Conservation (phyloP, 2,113 vertebrate species). For the Lipophrys pholis region DNA sequence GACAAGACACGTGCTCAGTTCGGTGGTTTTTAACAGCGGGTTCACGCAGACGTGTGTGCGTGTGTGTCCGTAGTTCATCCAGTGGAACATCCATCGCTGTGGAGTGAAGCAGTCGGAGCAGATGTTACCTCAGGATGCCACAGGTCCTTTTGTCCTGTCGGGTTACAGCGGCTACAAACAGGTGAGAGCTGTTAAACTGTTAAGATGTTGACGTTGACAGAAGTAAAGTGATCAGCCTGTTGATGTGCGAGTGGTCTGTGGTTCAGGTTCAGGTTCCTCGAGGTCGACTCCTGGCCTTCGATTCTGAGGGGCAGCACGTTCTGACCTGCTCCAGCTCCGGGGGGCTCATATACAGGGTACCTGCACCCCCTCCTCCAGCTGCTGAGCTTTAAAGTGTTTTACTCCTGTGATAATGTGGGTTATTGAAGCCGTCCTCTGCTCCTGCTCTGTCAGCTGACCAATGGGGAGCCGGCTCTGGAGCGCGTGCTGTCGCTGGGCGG, state of each 20-base stretch:
- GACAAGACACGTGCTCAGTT: no score
- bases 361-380: background rate
- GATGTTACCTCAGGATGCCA: slow-evolving; percentile 88
- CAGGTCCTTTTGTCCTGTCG: slow-evolving; percentile 93
- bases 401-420: no score
- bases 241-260: background rate
- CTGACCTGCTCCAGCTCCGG: slow-evolving; percentile 91
- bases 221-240: no score
- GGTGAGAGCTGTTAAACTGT: slow-evolving; percentile 76
- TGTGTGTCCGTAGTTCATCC: slow-evolving; percentile 88
- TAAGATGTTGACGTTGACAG: no score
- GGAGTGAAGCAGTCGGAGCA: slow-evolving; percentile 93
- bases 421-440: no score
- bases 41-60: background rate
- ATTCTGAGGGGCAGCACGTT: slow-evolving; percentile 95
- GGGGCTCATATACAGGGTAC: slow-evolving; percentile 93
- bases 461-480: slow-evolving; percentile 88
- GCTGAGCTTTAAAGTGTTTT: background rate
- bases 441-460: slow-evolving; percentile 82
- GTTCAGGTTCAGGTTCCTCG: slow-evolving; percentile 92
- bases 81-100: slow-evolving; percentile 98
- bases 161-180: slow-evolving; percentile 98
- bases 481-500: slow-evolving; percentile 91
- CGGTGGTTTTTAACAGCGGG: background rate
- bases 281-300: slow-evolving; percentile 95